These are phyloP conservation scores for Phenacoccus solenopsis DNA, from an alignment of 1,140 invertebrate genomes.

Conservation along the genomic window DNA sequence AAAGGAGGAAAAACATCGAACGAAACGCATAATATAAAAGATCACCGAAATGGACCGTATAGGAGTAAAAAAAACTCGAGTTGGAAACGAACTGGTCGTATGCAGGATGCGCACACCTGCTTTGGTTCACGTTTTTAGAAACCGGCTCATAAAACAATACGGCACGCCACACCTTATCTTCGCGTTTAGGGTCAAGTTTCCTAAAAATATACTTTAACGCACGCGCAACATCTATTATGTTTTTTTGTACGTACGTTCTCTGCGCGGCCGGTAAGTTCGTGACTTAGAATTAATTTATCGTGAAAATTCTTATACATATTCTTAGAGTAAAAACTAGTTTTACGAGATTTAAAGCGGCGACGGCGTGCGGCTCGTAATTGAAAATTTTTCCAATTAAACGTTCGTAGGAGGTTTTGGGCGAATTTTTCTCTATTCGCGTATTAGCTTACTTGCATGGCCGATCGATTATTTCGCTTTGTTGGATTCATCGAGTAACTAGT, in stretches of 20 bases:
- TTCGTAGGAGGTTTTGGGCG: too few species aligned
- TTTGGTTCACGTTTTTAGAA: not conserved
- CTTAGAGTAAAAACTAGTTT: not conserved
- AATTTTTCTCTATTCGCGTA: too few species aligned
- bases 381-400: not conserved
- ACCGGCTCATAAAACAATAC: conserved; percentile 1
- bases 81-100: not conserved
- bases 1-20: too few species aligned
- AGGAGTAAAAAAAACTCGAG: too few species aligned
- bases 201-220: not conserved
- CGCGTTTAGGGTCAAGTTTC: conserved; percentile 1
- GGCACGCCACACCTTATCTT: not conserved
- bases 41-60: too few species aligned
- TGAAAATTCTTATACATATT: not conserved
- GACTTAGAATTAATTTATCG: not conserved
- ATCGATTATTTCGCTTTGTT: too few species aligned
- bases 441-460: too few species aligned
- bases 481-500: too few species aligned
- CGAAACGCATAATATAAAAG: too few species aligned
- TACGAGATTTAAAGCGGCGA: not conserved
- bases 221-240: not conserved
- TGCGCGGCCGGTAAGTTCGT: not conserved
- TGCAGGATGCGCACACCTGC: not conserved
- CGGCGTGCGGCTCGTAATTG: not conserved
- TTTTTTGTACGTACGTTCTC: not conserved